A percentile compares a stretch with the other conserved stretches of the same genome.
phyloP scores from a whole-genome alignment of 1,140 invertebrate species.

The Drosophila repleta region DNA sequence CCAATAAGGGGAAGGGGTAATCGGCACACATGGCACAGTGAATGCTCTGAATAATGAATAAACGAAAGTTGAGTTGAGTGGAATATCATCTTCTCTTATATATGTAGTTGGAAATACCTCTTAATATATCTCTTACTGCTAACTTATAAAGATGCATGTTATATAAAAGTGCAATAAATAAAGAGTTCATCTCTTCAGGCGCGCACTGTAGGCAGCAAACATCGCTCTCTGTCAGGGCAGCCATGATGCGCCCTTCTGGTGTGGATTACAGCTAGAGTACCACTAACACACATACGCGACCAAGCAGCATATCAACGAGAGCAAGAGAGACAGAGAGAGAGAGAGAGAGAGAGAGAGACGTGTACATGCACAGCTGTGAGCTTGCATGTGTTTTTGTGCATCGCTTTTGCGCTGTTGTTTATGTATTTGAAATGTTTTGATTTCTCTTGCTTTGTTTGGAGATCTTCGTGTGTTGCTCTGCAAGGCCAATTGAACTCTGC shows the following conservation, averaged over 20 bases:
- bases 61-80: too few relatives aligned
- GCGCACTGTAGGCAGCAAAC: slow-evolving; percentile 30
- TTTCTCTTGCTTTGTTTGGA: slow-evolving; percentile 41
- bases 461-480: slow-evolving; percentile 27
- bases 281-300: slow-evolving; percentile 4
- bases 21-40: slow-evolving; percentile 8
- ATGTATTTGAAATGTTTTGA: slow-evolving; percentile 66
- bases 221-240: slow-evolving; percentile 49
- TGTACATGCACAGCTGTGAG: slow-evolving; percentile 5
- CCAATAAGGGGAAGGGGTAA: slow-evolving; percentile 1
- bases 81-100: too few relatives aligned
- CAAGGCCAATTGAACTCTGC: slow-evolving; percentile 53
- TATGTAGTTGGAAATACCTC: too few relatives aligned
- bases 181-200: background rate
- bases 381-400: slow-evolving; percentile 16
- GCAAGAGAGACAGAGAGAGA: background rate
- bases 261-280: slow-evolving; percentile 52
- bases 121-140: background rate
- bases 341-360: background rate
- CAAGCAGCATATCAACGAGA: too few relatives aligned
- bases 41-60: background rate
- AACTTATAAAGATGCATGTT: too few relatives aligned
- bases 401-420: slow-evolving; percentile 39
- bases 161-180: background rate
- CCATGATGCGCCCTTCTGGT: slow-evolving; percentile 33